phyloP scores from a whole-genome alignment of 2,888 invertebrate species.

The Psylliodes chrysocephalus region DNA sequence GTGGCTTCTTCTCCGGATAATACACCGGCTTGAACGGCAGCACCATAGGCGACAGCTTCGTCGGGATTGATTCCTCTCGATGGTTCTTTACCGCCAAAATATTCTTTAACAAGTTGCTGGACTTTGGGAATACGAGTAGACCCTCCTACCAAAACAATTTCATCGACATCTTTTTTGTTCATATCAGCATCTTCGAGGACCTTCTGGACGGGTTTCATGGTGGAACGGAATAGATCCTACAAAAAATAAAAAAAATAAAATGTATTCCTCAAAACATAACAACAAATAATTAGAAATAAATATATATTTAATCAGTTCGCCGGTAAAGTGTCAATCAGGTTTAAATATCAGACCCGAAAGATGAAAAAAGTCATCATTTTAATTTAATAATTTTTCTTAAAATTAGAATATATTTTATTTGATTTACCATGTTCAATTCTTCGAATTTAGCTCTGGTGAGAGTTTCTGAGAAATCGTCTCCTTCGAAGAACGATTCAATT shows the following conservation, averaged over 20 bases:
- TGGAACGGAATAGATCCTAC: conserved; percentile 83
- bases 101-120: conserved; percentile 91
- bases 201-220: conserved; percentile 94
- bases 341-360: neutral
- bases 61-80: conserved; percentile 98
- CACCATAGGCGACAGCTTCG: conserved; percentile 98
- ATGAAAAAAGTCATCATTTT: neutral
- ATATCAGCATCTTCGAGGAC: conserved; percentile 99
- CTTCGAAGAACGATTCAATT: conserved; percentile 98
- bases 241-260: conserved; percentile 26
- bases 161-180: conserved; percentile 97
- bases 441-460: conserved; percentile 98
- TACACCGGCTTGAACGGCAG: conserved; percentile 98
- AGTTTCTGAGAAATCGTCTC: conserved; percentile 98
- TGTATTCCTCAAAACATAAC: no score
- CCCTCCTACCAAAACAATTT: conserved; percentile 98
- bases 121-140: conserved; percentile 99
- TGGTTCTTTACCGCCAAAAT: conserved; percentile 98
- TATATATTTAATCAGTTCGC: conserved; percentile 7
- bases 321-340: neutral
- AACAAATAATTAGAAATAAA: neutral
- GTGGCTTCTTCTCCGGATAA: conserved; percentile 97
- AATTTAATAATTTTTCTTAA: neutral
- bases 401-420: no score
- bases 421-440: conserved; percentile 89